These are phyloP conservation scores for Malthinus seriepunctatus DNA, from an alignment of 2,888 invertebrate genomes.

Conservation along the genomic window DNA sequence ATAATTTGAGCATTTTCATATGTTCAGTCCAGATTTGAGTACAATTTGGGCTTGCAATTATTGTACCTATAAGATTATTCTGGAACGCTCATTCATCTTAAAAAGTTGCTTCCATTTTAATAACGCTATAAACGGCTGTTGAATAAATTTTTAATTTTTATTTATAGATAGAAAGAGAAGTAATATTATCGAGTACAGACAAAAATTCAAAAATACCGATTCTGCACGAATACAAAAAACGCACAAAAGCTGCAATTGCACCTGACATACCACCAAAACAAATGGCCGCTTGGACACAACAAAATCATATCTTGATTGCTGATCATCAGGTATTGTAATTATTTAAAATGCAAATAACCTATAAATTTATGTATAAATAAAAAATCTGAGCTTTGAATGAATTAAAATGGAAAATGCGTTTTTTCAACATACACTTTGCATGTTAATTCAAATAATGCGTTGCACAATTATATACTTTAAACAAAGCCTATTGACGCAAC, in stretches of 20 bases:
- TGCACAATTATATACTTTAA: constrained; percentile 14
- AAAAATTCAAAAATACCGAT: constrained; percentile 80
- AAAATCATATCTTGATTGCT: constrained; percentile 37
- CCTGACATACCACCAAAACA: constrained; percentile 77
- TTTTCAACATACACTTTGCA: constrained; percentile 14
- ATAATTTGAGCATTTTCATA: too few relatives aligned
- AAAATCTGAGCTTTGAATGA: constrained; percentile 1
- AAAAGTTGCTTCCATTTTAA: too few relatives aligned
- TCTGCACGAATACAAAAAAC: constrained; percentile 71
- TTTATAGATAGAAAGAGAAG: constrained; percentile 77
- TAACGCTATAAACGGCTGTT: too few relatives aligned
- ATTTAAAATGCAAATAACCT: not conserved
- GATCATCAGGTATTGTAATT: too few relatives aligned
- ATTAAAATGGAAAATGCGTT: constrained; percentile 27
- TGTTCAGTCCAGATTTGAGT: too few relatives aligned
- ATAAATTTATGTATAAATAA: not conserved
- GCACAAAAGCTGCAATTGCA: constrained; percentile 66
- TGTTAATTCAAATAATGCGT: constrained; percentile 18
- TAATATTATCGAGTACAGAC: constrained; percentile 73
- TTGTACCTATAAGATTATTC: too few relatives aligned
- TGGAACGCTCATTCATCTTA: too few relatives aligned
- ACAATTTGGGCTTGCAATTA: too few relatives aligned
- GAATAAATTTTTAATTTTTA: constrained; percentile 14
- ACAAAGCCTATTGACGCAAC: constrained; percentile 4
- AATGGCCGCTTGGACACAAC: constrained; percentile 70